Evolutionary conservation across 2,113 vertebrate species (phyloP).

Genomic region (Osmerus eperlanus): DNA sequence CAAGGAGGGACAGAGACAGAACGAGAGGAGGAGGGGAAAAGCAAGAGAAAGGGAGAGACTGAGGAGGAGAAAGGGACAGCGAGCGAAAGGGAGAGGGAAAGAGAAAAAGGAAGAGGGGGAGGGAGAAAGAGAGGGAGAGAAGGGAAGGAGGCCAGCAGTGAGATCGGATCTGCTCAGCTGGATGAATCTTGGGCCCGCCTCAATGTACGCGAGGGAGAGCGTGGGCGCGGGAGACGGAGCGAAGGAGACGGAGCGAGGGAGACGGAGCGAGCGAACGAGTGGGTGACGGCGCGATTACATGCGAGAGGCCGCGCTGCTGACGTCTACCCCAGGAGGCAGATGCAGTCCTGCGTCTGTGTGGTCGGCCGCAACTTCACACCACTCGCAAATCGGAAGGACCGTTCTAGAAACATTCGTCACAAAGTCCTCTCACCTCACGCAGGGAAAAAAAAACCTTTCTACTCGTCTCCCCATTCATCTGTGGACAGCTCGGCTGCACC

Average conservation of each 20-base stretch:
- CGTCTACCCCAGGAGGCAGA: neutral
- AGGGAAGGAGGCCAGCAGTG: neutral
- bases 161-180: neutral
- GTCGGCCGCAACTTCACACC: slow-evolving; percentile 25
- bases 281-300: neutral
- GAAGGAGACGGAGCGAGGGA: slow-evolving; percentile 49
- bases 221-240: slow-evolving; percentile 47
- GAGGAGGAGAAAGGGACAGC: neutral
- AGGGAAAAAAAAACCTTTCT: too few species aligned
- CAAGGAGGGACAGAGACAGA: too few species aligned
- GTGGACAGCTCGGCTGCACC: too few species aligned
- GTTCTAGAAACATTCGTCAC: too few species aligned
- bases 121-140: neutral
- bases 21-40: neutral
- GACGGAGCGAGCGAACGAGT: slow-evolving; percentile 1
- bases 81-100: neutral
- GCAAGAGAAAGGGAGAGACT: neutral
- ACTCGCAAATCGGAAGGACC: too few species aligned
- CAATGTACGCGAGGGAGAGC: slow-evolving; percentile 30
- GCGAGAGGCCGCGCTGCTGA: neutral
- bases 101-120: slow-evolving; percentile 27
- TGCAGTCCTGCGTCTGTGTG: slow-evolving; percentile 9
- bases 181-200: neutral
- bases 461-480: too few species aligned
- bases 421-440: too few species aligned